Percentiles rank a stretch among this genome's conserved stretches.
Evolutionary conservation across 1,140 invertebrate species (phyloP).

Genomic region (Tetramorium parvispinum): DNA sequence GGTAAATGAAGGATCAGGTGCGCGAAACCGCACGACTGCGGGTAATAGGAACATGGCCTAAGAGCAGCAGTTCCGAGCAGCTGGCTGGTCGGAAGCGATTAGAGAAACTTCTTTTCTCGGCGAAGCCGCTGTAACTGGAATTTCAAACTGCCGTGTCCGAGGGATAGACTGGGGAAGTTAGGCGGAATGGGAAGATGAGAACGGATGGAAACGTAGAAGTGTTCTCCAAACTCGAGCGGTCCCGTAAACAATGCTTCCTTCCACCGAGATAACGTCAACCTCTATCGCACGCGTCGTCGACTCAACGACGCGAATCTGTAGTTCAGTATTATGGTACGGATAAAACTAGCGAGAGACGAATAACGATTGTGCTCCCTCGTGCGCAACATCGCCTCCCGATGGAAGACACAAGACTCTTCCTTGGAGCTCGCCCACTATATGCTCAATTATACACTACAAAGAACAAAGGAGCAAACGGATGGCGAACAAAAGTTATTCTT

Average conservation of each 20-base stretch:
- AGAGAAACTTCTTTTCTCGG: slow-evolving; percentile 15
- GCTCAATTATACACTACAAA: not conserved
- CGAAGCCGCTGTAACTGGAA: slow-evolving; percentile 16
- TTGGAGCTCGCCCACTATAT: not conserved
- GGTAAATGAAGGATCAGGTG: slow-evolving; percentile 11
- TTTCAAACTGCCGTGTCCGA: slow-evolving; percentile 10
- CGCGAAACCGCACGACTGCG: not conserved
- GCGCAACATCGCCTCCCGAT: slow-evolving; percentile 9
- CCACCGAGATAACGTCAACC: slow-evolving; percentile 63
- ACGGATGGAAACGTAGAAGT: slow-evolving; percentile 37
- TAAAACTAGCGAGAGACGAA: not conserved
- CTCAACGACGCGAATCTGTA: slow-evolving; percentile 64
- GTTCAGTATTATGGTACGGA: slow-evolving; percentile 57
- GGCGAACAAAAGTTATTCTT: slow-evolving; percentile 33
- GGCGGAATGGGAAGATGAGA: no score
- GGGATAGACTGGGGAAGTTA: not conserved
- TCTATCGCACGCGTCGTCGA: slow-evolving; percentile 70
- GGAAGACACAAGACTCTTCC: not conserved
- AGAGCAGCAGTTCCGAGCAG: not conserved
- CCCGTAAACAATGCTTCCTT: slow-evolving; percentile 68
- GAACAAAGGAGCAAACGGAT: not conserved
- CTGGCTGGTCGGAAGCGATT: slow-evolving; percentile 40
- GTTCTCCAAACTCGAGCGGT: slow-evolving; percentile 69
- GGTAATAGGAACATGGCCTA: not conserved
- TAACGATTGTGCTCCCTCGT: slow-evolving; percentile 7